phyloP scores from a whole-genome alignment of 2,113 vertebrate species.

The Raja brachyura region DNA sequence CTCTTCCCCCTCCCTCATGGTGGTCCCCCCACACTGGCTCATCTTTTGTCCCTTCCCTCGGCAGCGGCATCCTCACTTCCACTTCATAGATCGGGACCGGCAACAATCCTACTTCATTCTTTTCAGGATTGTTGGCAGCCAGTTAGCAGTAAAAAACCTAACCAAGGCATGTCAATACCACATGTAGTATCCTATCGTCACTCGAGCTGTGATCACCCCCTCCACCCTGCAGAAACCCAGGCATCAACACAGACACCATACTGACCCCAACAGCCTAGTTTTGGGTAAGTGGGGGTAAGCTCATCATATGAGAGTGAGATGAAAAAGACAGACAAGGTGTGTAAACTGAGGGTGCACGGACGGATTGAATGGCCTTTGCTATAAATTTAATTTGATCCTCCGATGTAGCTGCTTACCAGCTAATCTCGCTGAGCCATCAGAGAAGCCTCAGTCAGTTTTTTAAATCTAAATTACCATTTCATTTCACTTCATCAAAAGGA shows the following conservation, averaged over 20 bases:
- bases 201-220: neutral
- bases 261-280: too few relatives aligned
- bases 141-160: neutral
- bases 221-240: neutral
- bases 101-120: neutral
- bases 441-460: neutral
- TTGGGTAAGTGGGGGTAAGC: too few relatives aligned
- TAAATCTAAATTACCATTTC: conserved; percentile 24
- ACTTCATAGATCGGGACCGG: neutral
- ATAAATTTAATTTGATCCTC: neutral
- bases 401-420: neutral
- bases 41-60: too few relatives aligned
- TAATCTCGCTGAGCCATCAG: conserved; percentile 3
- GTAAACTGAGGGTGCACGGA: neutral
- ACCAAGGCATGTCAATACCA: neutral
- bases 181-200: neutral
- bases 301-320: too few relatives aligned
- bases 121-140: neutral
- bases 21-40: too few relatives aligned
- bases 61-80: too few relatives aligned
- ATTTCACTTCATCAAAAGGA: conserved; percentile 2
- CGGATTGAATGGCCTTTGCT: neutral
- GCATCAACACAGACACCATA: neutral
- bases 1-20: too few relatives aligned
- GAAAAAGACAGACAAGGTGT: too few relatives aligned